phyloP scores from a whole-genome alignment of 2,888 invertebrate species.

The Melipona bicolor region DNA sequence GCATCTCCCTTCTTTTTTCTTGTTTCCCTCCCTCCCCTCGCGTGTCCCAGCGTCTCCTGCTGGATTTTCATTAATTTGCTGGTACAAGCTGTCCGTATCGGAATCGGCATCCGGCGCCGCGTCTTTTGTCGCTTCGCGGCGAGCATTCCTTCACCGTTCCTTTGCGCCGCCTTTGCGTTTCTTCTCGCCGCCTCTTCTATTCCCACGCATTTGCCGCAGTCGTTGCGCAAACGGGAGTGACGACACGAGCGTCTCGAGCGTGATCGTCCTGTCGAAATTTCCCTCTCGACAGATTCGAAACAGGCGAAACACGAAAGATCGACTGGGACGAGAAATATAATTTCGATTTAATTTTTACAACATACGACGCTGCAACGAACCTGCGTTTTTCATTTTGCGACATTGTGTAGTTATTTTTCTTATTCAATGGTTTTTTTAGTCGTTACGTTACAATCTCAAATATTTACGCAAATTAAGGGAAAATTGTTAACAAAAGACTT shows the following conservation, averaged over 20 bases:
- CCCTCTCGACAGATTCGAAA: no score
- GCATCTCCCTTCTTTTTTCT: conserved; percentile 16
- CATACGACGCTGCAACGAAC: no score
- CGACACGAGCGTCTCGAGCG: background rate
- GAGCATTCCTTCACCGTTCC: conserved; percentile 64
- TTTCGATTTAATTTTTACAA: no score
- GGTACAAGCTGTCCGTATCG: conserved; percentile 65
- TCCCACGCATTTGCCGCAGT: conserved; percentile 15
- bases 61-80: conserved; percentile 72
- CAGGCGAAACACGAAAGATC: background rate
- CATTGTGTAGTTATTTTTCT: no score
- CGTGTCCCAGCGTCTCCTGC: conserved; percentile 30
- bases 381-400: no score
- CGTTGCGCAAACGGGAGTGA: background rate
- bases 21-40: background rate
- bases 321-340: no score
- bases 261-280: background rate
- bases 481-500: background rate
- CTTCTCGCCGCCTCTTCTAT: conserved; percentile 36
- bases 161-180: conserved; percentile 33
- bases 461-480: no score
- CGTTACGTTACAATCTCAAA: no score
- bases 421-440: no score
- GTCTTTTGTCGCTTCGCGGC: conserved; percentile 66
- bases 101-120: conserved; percentile 67